Evolutionary conservation across 1,140 invertebrate genomes (phyloP), one percentile per base, ranked within the genome.

Genomic region (Archegozetes longisetosus): DNA sequence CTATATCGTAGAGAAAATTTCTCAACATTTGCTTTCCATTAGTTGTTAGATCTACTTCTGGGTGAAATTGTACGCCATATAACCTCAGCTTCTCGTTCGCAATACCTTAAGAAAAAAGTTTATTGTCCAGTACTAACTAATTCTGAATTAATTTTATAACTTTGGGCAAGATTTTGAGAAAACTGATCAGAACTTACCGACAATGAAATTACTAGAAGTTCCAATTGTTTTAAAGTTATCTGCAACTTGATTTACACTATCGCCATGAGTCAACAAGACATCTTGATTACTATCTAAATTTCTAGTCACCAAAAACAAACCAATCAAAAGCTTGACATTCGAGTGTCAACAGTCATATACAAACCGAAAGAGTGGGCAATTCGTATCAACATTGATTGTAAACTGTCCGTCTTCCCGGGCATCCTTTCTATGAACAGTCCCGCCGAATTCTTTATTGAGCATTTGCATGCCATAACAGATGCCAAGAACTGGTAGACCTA

Each of bases 381-480:
- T 83, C 53, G 82, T 81, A 73, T 96, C 88, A 27, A 98, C 79
- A 72, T 90, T 84, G 64, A 98, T 83, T 51, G 80, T 78, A 69
- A 85, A 90, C 71, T 95, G 90, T 26, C 95, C 95, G 78, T 99
- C 95, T 76, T 98, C 94, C 64, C 94, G 76, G 2, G 80, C 78
- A 61, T 87, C 84, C 71, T 90, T 92, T 65, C 83, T 79, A 12
- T 82, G 74, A 46, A 98, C 88, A 3, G 82, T 84, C n/a, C 95
- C 95, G 12, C 88, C 89, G 72, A 94, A 96, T 72, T 95, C 88
- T 75, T 96, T 96, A 72, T 98, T 98, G 74, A 99, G 82, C 84
- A 98, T 86, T 77, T 79, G 94, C 85, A 98, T 92, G 48, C 95
- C 95, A 77, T 98, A 99, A 75, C 95, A 99, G 69, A 99, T 98